Conservation (phyloP, 2,888 invertebrate genomes). For the Augiades crinisus region DNA sequence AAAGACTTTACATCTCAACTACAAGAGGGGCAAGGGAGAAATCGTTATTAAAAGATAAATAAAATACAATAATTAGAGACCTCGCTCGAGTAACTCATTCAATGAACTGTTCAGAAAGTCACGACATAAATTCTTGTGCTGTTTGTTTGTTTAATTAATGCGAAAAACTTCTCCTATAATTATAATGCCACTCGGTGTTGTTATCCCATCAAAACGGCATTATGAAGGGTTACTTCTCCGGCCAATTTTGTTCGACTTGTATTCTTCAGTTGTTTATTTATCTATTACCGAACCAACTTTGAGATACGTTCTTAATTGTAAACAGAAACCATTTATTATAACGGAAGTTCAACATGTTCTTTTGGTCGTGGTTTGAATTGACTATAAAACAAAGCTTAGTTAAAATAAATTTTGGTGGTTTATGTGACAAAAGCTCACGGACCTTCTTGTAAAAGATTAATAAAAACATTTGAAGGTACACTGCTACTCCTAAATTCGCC, state of each 20-base stretch:
- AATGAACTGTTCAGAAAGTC: conserved; percentile 48
- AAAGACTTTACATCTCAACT: not conserved
- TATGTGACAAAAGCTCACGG: too few relatives aligned
- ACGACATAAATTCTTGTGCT: conserved; percentile 59
- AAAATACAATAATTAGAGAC: conserved; percentile 20
- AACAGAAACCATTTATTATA: too few relatives aligned
- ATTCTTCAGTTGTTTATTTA: conserved; percentile 30
- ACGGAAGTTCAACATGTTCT: too few relatives aligned
- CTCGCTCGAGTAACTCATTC: conserved; percentile 12
- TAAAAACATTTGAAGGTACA: too few relatives aligned
- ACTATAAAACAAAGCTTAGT: too few relatives aligned
- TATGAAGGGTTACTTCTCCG: conserved; percentile 41
- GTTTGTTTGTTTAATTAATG: conserved; percentile 76
- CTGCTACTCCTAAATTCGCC: too few relatives aligned
- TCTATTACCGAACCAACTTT: conserved; percentile 26
- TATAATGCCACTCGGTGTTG: conserved; percentile 60
- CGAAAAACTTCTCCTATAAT: conserved; percentile 63
- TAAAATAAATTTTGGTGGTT: too few relatives aligned
- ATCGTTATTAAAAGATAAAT: conserved; percentile 21
- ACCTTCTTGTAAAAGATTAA: too few relatives aligned
- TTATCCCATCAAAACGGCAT: conserved; percentile 54
- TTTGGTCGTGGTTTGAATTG: too few relatives aligned
- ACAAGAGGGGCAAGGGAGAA: not conserved
- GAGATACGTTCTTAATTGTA: too few relatives aligned
- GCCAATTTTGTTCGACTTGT: conserved; percentile 31